Conservation (phyloP, 2,888 invertebrate species). For the Heliconius aoede region DNA sequence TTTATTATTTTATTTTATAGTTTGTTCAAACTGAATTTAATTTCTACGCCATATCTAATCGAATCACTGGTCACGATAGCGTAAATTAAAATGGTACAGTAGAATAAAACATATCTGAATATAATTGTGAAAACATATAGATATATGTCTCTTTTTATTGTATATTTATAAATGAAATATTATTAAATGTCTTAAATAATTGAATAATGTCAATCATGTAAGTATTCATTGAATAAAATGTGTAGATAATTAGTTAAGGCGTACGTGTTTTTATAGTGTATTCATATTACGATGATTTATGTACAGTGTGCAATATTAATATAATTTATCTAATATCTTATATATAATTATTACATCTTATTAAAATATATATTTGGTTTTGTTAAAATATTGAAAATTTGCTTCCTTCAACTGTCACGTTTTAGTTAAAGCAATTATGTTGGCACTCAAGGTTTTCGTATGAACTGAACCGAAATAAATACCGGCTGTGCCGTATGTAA, state of each 20-base stretch:
- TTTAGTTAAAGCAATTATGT: constrained; percentile 14
- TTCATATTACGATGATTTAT: constrained; percentile 3
- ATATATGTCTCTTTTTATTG: too few relatives aligned
- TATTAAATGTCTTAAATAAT: neutral
- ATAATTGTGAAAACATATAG: neutral
- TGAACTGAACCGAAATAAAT: constrained; percentile 19
- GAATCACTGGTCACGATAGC: too few relatives aligned
- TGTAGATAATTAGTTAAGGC: neutral
- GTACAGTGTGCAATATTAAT: neutral
- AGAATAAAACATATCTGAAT: too few relatives aligned
- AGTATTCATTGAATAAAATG: neutral
- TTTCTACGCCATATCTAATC: too few relatives aligned
- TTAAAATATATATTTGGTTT: too few relatives aligned
- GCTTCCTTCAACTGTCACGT: neutral
- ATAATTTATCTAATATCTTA: too few relatives aligned
- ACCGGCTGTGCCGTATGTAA: neutral
- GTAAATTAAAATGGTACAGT: too few relatives aligned
- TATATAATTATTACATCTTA: too few relatives aligned
- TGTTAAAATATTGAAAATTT: neutral
- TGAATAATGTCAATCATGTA: neutral
- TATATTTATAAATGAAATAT: neutral
- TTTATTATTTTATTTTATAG: neutral
- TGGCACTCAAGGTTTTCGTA: constrained; percentile 5
- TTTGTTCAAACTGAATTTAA: neutral
- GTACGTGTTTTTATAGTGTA: neutral